These are phyloP conservation scores for Anastatus disparis DNA, from an alignment of 1,140 invertebrate genomes.

Conservation along the genomic window DNA sequence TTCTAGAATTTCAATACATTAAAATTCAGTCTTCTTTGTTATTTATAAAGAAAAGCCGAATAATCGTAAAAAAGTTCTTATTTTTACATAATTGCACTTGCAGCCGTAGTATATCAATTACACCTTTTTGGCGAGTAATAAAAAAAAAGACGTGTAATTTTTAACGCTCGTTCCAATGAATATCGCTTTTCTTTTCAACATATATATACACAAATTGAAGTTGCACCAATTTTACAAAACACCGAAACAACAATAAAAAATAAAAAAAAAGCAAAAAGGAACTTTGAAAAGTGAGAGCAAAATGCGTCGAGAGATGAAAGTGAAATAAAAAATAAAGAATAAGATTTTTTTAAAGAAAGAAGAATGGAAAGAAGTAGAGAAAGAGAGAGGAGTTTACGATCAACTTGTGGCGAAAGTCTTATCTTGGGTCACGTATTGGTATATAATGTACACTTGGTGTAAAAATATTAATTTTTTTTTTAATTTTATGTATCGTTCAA, in stretches of 20 bases:
- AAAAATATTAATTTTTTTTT: too few relatives aligned
- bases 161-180: background rate
- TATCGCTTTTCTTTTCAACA: too few relatives aligned
- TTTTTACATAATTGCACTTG: constrained; percentile 8
- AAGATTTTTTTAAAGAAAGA: too few relatives aligned
- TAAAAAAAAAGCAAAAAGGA: background rate
- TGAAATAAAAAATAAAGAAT: background rate
- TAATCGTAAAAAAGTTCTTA: constrained; percentile 9
- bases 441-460: background rate
- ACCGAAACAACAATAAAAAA: background rate
- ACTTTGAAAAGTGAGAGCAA: constrained; percentile 5
- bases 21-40: background rate
- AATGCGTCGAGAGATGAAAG: background rate
- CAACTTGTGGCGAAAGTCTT: constrained; percentile 5
- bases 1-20: constrained; percentile 3
- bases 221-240: constrained; percentile 29
- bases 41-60: background rate
- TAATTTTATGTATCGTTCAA: too few relatives aligned
- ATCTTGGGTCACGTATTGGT: background rate
- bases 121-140: too few relatives aligned
- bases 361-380: background rate
- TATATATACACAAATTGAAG: too few relatives aligned
- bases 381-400: background rate
- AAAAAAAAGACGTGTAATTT: constrained; percentile 19
- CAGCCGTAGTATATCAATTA: constrained; percentile 21